A percentile compares a stretch with the other conserved stretches of the same genome.
Evolutionary conservation across 2,797 vertebrate genomes (phyloP).

Genomic region (Esox lucius): DNA sequence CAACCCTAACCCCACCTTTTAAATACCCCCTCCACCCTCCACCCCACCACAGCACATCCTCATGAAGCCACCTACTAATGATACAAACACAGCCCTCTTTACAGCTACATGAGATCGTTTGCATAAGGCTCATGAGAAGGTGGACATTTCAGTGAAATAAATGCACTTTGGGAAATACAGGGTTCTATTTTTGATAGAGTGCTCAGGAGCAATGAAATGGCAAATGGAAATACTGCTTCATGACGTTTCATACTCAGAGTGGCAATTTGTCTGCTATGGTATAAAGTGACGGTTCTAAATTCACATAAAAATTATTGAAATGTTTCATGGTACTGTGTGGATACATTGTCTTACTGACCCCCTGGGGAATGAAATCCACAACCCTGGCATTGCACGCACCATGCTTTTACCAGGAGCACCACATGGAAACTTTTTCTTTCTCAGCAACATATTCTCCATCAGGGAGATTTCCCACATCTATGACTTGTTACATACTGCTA

Average conservation of each 20-base stretch:
- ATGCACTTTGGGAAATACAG: not conserved
- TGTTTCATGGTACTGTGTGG: too few species aligned
- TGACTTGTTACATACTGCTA: not conserved
- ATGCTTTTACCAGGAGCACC: too few species aligned
- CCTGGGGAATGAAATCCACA: too few species aligned
- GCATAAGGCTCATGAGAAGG: not conserved
- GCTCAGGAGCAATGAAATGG: not conserved
- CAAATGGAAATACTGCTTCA: not conserved
- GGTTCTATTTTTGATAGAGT: not conserved
- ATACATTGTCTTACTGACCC: too few species aligned
- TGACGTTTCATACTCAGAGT: conserved; percentile 16
- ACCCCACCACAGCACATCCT: too few species aligned
- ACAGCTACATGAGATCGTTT: not conserved
- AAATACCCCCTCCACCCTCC: conserved; percentile 30
- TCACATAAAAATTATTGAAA: too few species aligned
- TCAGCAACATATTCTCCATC: not conserved
- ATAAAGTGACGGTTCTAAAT: conserved; percentile 20
- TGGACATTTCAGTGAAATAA: not conserved
- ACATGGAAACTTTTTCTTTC: conserved; percentile 13
- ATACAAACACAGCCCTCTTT: not conserved
- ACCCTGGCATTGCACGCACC: too few species aligned
- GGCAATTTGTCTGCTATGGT: conserved; percentile 52
- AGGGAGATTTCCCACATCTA: not conserved
- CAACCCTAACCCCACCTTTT: conserved; percentile 19
- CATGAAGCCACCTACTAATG: not conserved